Evolutionary conservation across 1,140 invertebrate species (phyloP).

Genomic region (Drosophila kohkoa): DNA sequence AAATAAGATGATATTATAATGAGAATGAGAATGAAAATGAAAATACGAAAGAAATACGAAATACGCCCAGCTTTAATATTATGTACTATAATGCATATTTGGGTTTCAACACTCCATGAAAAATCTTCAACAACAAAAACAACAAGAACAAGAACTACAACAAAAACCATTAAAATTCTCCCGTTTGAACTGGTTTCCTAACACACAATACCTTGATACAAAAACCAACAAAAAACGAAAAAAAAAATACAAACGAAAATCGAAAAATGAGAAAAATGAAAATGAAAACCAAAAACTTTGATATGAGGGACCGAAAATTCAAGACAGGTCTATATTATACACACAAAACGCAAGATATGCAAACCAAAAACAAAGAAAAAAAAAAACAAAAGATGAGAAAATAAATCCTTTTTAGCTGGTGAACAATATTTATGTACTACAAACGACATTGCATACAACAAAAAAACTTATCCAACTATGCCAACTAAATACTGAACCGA

Average conservation of each 20-base stretch:
- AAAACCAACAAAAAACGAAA: constrained; percentile 12
- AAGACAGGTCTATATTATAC: constrained; percentile 80
- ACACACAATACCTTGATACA: constrained; percentile 30
- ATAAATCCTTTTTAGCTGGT: not conserved
- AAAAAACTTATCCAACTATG: constrained; percentile 5
- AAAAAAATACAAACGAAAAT: constrained; percentile 6
- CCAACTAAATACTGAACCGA: constrained; percentile 11
- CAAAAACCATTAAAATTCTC: constrained; percentile 51
- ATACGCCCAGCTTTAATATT: constrained; percentile 76
- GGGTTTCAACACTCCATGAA: constrained; percentile 69
- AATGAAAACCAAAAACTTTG: constrained; percentile 62
- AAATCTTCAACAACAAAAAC: constrained; percentile 43
- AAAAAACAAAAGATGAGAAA: not conserved
- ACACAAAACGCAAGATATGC: constrained; percentile 37
- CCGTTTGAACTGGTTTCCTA: constrained; percentile 79
- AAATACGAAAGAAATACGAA: constrained; percentile 36
- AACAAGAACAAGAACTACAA: constrained; percentile 30
- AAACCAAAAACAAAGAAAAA: constrained; percentile 1
- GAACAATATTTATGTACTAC: constrained; percentile 12
- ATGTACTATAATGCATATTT: constrained; percentile 70
- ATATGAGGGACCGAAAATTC: constrained; percentile 79
- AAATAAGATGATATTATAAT: not conserved
- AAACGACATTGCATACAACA: too few relatives aligned
- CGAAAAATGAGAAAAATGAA: constrained; percentile 13
- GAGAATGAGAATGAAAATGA: constrained; percentile 1